Evolutionary conservation across 1,140 invertebrate genomes (phyloP).

Genomic region (Ceratoteleas bidentatus): DNA sequence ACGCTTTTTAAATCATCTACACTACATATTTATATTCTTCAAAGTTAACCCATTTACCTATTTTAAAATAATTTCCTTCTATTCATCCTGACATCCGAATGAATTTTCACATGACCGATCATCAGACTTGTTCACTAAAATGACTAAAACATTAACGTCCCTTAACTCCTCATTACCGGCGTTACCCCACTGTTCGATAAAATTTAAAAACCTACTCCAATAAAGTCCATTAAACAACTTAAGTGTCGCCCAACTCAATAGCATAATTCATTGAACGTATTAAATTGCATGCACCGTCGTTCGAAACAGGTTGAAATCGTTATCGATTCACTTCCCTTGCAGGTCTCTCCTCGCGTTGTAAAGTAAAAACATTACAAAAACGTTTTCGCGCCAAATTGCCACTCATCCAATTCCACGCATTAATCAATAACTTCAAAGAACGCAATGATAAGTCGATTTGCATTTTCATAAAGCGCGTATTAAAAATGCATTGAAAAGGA

Average conservation of each 20-base stretch:
- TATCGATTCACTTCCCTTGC: conserved; percentile 23
- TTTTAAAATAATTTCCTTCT: no score
- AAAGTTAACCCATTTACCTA: no score
- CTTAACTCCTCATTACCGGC: no score
- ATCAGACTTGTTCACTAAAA: no score
- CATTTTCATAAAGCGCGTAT: conserved; percentile 57
- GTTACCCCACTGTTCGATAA: no score
- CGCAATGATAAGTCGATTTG: conserved; percentile 38
- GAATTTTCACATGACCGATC: no score
- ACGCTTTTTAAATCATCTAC: no score
- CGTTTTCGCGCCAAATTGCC: conserved; percentile 42
- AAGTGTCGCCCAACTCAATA: conserved; percentile 52
- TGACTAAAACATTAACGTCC: no score
- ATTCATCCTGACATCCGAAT: no score
- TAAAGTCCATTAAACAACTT: conserved; percentile 47
- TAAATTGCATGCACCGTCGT: conserved; percentile 42
- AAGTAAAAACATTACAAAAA: conserved; percentile 55
- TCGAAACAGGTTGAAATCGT: conserved; percentile 43
- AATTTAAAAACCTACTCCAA: conserved; percentile 1
- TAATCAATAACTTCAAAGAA: conserved; percentile 59
- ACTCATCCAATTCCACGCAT: conserved; percentile 43
- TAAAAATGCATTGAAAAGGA: conserved; percentile 63
- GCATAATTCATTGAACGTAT: conserved; percentile 55
- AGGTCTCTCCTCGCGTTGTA: conserved; percentile 15
- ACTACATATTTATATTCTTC: no score